These are phyloP conservation scores for Odobenus rosmarus DNA, from an alignment of 2,113 vertebrate species.

Conservation along the genomic window DNA sequence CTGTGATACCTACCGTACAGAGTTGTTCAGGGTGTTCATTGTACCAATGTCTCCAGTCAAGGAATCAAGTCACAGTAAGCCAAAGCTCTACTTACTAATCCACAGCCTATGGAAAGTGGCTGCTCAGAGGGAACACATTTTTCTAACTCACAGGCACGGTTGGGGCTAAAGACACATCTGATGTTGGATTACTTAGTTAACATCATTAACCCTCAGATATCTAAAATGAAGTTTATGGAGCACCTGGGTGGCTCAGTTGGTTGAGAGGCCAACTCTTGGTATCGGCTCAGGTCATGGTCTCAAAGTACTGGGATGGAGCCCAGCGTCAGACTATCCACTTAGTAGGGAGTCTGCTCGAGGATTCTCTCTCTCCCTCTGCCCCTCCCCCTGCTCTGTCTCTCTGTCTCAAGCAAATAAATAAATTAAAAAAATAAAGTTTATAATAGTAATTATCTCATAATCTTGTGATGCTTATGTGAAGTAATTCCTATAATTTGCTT, in stretches of 20 bases:
- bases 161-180: neutral
- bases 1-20: neutral
- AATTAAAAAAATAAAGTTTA: neutral
- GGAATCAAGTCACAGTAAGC: fast-evolving
- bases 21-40: neutral
- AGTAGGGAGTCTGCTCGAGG: neutral
- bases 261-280: neutral
- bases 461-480: neutral
- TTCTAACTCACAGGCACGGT: neutral
- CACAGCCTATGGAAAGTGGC: neutral
- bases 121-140: neutral
- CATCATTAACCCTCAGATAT: neutral
- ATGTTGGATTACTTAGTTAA: neutral
- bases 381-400: neutral
- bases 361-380: neutral
- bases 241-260: neutral
- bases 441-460: neutral
- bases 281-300: neutral
- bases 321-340: neutral
- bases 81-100: neutral
- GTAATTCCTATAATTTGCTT: constrained; percentile 1
- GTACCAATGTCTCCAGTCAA: neutral
- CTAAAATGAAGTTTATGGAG: neutral
- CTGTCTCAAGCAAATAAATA: neutral
- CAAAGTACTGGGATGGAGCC: neutral